Evolutionary conservation across 2,113 vertebrate genomes (phyloP).

Genomic region (Vombatus ursinus): DNA sequence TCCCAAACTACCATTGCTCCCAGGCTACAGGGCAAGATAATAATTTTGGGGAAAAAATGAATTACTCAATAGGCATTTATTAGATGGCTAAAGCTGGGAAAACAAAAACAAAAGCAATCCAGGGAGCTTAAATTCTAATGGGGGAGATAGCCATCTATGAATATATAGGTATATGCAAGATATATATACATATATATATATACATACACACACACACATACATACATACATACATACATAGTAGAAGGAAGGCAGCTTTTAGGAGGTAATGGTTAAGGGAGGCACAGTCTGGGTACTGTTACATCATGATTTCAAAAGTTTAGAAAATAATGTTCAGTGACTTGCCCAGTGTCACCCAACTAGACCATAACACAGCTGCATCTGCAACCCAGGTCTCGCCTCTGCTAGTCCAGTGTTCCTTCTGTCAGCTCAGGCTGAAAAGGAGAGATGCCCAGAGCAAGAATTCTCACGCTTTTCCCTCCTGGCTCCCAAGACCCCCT

Average conservation of each 20-base stretch:
- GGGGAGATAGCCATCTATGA: background rate
- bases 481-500: background rate
- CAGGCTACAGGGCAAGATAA: background rate
- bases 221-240: background rate
- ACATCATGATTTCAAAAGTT: background rate
- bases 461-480: background rate
- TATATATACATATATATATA: background rate
- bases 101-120: background rate
- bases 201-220: too few species aligned
- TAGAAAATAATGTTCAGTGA: background rate
- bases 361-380: background rate
- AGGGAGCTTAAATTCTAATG: background rate
- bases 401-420: background rate
- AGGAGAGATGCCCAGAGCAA: background rate
- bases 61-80: background rate
- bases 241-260: background rate
- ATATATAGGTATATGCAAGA: background rate
- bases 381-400: background rate
- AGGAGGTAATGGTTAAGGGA: background rate
- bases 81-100: background rate
- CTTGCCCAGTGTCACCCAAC: background rate
- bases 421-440: background rate
- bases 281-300: background rate
- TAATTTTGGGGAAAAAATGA: background rate
- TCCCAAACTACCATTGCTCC: background rate